Evolutionary conservation across 2,797 vertebrate genomes (phyloP).

Genomic region (Parotocinclus haroldoi): DNA sequence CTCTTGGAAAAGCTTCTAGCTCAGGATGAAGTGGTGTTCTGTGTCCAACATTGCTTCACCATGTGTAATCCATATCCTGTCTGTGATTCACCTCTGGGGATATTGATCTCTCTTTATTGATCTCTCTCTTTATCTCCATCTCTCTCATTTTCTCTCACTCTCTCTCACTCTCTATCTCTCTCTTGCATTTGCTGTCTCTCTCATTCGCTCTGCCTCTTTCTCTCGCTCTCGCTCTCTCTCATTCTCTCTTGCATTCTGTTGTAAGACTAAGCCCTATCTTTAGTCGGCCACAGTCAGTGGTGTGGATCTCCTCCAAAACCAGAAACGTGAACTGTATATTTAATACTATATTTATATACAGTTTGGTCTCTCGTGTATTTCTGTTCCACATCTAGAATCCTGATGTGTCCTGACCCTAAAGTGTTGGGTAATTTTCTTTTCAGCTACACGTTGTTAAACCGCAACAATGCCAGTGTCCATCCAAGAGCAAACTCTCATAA

Average conservation of each 20-base stretch:
- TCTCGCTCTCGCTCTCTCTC: not conserved
- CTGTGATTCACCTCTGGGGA: not conserved
- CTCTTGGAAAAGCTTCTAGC: too few relatives aligned
- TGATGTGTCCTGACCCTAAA: too few relatives aligned
- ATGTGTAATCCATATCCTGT: conserved; percentile 1
- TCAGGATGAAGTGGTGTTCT: too few relatives aligned
- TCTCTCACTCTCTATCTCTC: conserved; percentile 6
- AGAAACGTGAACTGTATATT: not conserved
- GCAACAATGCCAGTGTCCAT: conserved; percentile 6
- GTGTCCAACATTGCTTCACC: not conserved
- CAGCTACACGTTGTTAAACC: not conserved
- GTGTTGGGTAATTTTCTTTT: not conserved
- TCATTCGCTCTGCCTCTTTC: too few relatives aligned
- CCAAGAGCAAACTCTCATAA: not conserved
- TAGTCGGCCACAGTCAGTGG: conserved; percentile 1
- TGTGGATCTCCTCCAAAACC: not conserved
- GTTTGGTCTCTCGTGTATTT: not conserved
- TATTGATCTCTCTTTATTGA: not conserved
- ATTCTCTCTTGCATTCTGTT: not conserved
- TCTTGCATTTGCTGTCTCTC: too few relatives aligned
- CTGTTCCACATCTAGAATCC: not conserved
- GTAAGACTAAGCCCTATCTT: not conserved
- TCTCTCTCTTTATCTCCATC: not conserved
- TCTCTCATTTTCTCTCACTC: not conserved
- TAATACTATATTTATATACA: conserved; percentile 3